A percentile compares a stretch with the other conserved stretches of the same genome.
These are phyloP conservation scores for Chloebia gouldiae DNA, from an alignment of 2,113 vertebrate species.

Conservation along the genomic window DNA sequence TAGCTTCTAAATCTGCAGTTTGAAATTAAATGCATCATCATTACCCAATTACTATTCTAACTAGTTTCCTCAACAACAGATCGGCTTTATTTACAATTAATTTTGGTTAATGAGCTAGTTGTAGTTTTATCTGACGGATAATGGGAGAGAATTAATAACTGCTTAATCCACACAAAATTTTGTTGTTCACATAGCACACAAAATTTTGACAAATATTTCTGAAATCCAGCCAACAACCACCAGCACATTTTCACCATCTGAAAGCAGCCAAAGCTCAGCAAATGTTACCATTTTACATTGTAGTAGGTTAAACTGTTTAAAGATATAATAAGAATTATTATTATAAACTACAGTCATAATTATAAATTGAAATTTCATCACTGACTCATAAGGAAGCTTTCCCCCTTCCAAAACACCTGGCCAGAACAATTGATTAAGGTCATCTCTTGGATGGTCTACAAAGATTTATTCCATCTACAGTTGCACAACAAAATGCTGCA, in stretches of 20 bases:
- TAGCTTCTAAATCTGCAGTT: slow-evolving; percentile 21
- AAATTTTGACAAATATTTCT: slow-evolving; percentile 54
- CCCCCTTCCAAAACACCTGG: not conserved
- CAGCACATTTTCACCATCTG: slow-evolving; percentile 59
- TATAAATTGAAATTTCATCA: not conserved
- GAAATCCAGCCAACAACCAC: slow-evolving; percentile 47
- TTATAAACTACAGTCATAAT: slow-evolving; percentile 29
- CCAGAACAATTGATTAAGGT: not conserved
- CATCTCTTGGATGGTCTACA: not conserved
- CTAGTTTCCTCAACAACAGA: slow-evolving; percentile 56
- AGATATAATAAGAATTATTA: slow-evolving; percentile 59
- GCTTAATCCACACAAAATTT: slow-evolving; percentile 57
- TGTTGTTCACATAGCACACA: slow-evolving; percentile 23
- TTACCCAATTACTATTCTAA: slow-evolving; percentile 50
- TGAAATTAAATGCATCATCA: slow-evolving; percentile 36
- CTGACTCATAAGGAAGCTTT: not conserved
- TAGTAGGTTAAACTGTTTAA: slow-evolving; percentile 50
- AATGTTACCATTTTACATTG: slow-evolving; percentile 40
- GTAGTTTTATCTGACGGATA: slow-evolving; percentile 64
- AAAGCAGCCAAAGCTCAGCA: slow-evolving; percentile 58
- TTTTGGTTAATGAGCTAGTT: slow-evolving; percentile 72
- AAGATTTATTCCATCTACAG: not conserved
- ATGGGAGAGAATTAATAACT: slow-evolving; percentile 64
- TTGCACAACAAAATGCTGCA: not conserved
- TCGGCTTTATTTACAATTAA: slow-evolving; percentile 65